A percentile compares a stretch with the other conserved stretches of the same genome.
phyloP scores from a whole-genome alignment of 2,797 vertebrate species.

The Coregonus ussuriensis region DNA sequence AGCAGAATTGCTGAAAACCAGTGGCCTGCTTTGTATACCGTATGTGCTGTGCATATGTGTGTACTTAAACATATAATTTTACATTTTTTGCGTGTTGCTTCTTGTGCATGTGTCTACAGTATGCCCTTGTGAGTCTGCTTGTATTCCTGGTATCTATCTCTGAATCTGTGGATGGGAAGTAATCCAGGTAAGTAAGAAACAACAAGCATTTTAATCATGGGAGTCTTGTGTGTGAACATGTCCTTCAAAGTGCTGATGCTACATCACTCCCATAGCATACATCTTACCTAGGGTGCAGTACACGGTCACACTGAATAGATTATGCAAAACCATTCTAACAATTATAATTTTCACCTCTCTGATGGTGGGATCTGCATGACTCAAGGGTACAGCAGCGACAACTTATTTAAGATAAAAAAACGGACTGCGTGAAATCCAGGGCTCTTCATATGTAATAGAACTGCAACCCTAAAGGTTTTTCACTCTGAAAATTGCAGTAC shows the following conservation, averaged over 20 bases:
- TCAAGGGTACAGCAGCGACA: conserved; percentile 40
- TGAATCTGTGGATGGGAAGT: background rate
- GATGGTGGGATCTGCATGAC: conserved; percentile 39
- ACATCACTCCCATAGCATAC: conserved; percentile 31
- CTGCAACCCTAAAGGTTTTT: conserved; percentile 20
- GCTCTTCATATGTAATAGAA: conserved; percentile 44
- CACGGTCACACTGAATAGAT: conserved; percentile 56
- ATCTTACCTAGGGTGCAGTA: conserved; percentile 40
- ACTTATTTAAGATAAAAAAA: conserved; percentile 37
- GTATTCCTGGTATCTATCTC: background rate
- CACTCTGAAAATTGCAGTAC: conserved; percentile 28
- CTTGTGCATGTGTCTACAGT: background rate
- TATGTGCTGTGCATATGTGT: conserved; percentile 22
- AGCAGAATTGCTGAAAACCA: background rate
- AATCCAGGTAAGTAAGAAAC: conserved; percentile 22
- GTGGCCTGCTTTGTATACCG: conserved; percentile 42
- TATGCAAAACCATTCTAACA: conserved; percentile 62
- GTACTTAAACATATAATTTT: conserved; percentile 12
- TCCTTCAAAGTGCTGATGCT: conserved; percentile 52
- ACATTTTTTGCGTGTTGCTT: background rate
- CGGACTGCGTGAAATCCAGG: conserved; percentile 42
- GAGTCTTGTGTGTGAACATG: conserved; percentile 29
- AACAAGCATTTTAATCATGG: conserved; percentile 5
- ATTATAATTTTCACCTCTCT: conserved; percentile 56
- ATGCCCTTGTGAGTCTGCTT: background rate